A percentile compares a stretch with the other conserved stretches of the same genome.
Evolutionary conservation across 2,888 invertebrate species (phyloP).

Genomic region (Acronicta psi): DNA sequence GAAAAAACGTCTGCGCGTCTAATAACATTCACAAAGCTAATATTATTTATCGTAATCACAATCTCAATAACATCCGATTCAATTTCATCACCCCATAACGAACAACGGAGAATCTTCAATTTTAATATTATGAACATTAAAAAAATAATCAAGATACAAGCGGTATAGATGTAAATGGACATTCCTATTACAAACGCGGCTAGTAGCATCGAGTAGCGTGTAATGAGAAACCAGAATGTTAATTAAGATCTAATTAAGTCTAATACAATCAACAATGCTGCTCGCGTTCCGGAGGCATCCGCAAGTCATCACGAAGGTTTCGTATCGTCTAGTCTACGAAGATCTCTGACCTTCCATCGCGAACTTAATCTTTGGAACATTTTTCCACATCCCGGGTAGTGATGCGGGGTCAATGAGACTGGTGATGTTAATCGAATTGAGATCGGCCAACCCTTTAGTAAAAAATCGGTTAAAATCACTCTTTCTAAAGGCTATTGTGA

Average conservation of each 20-base stretch:
- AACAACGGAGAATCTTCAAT: constrained; percentile 65
- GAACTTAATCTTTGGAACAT: constrained; percentile 20
- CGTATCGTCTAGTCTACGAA: constrained; percentile 65
- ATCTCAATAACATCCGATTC: constrained; percentile 71
- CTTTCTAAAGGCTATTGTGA: constrained; percentile 83
- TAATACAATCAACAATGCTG: constrained; percentile 89
- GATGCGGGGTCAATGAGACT: constrained; percentile 63
- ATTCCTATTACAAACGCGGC: constrained; percentile 82
- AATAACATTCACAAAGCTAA: constrained; percentile 59
- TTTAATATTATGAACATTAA: constrained; percentile 71
- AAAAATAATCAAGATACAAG: constrained; percentile 81
- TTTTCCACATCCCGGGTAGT: constrained; percentile 47
- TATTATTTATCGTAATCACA: constrained; percentile 61
- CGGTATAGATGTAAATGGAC: constrained; percentile 79
- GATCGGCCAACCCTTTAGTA: constrained; percentile 87
- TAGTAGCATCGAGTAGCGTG: constrained; percentile 86
- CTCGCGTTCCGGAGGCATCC: constrained; percentile 84
- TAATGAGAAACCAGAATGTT: constrained; percentile 89
- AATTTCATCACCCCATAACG: constrained; percentile 73
- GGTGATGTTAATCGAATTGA: constrained; percentile 86
- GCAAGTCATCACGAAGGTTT: constrained; percentile 85
- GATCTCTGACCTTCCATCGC: constrained; percentile 75
- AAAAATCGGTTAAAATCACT: constrained; percentile 85
- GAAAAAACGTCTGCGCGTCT: constrained; percentile 39
- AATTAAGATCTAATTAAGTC: constrained; percentile 89